A percentile compares a stretch with the other conserved stretches of the same genome.
Evolutionary conservation across 2,888 invertebrate genomes (phyloP).

Genomic region (Euphydryas editha): DNA sequence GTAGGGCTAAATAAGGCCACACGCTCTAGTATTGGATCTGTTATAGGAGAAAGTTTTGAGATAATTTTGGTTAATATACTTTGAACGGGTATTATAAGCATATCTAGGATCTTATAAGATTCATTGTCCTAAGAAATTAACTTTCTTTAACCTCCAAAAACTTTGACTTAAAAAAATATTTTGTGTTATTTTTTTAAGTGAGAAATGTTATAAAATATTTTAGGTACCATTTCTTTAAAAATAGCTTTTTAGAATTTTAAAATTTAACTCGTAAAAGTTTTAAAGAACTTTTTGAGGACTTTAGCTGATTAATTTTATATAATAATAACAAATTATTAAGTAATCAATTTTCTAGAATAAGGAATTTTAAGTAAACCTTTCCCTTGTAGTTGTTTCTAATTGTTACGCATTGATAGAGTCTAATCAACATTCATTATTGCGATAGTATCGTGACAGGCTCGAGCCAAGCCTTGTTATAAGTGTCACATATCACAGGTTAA

Average conservation of each 20-base stretch:
- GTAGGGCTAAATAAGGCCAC: conserved; percentile 43
- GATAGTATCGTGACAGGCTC: conserved; percentile 41
- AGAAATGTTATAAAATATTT: no score
- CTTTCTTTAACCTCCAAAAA: no score
- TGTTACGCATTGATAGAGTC: conserved; percentile 15
- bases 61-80: conserved; percentile 30
- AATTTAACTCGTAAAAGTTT: no score
- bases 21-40: conserved; percentile 32
- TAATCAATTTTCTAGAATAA: neutral
- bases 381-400: conserved; percentile 5
- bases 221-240: no score
- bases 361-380: neutral
- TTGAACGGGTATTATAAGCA: neutral
- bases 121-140: neutral
- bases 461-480: conserved; percentile 26
- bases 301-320: no score
- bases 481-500: conserved; percentile 44
- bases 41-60: conserved; percentile 37
- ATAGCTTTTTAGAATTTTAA: no score
- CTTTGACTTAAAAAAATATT: no score
- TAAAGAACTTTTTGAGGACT: no score
- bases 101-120: neutral
- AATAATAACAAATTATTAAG: no score
- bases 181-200: no score
- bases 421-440: conserved; percentile 26